Percentiles rank a stretch among this genome's conserved stretches.
phyloP scores from a whole-genome alignment of 2,113 vertebrate genomes.

The Porphyrio hochstetteri region DNA sequence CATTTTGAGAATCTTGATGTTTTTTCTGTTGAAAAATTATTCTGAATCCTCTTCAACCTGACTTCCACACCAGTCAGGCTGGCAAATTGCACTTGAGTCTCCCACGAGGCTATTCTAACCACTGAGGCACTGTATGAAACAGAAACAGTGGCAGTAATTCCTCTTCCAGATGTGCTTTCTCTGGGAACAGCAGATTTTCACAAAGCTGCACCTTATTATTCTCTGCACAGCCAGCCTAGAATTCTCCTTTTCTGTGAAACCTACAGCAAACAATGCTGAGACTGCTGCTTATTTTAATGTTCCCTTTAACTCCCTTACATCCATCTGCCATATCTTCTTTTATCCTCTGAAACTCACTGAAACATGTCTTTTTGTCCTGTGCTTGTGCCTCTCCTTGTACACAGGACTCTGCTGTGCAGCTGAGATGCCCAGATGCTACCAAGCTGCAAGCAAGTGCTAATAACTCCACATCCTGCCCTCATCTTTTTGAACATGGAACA shows the following conservation, averaged over 20 bases:
- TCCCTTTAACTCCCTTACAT: neutral
- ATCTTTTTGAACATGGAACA: neutral
- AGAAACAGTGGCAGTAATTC: slow-evolving; percentile 18
- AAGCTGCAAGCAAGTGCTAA: neutral
- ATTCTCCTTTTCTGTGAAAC: neutral
- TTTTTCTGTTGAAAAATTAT: neutral
- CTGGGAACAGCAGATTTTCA: slow-evolving; percentile 31
- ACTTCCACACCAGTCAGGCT: slow-evolving; percentile 6
- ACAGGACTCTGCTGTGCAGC: neutral
- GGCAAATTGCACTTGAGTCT: neutral
- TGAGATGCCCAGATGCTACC: neutral
- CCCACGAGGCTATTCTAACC: neutral
- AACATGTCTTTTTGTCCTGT: neutral
- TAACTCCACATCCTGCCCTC: neutral
- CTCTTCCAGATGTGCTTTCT: slow-evolving; percentile 34
- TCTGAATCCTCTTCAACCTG: neutral
- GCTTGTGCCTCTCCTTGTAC: neutral
- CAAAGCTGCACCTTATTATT: slow-evolving; percentile 35
- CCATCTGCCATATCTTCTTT: slow-evolving; percentile 1
- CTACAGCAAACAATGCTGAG: neutral
- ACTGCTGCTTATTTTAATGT: neutral
- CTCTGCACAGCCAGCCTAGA: neutral
- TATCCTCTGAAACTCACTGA: neutral
- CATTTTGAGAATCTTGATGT: neutral
- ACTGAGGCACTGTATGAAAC: slow-evolving; percentile 1